phyloP scores from a whole-genome alignment of 2,797 vertebrate species.

The Sebastes dallii region DNA sequence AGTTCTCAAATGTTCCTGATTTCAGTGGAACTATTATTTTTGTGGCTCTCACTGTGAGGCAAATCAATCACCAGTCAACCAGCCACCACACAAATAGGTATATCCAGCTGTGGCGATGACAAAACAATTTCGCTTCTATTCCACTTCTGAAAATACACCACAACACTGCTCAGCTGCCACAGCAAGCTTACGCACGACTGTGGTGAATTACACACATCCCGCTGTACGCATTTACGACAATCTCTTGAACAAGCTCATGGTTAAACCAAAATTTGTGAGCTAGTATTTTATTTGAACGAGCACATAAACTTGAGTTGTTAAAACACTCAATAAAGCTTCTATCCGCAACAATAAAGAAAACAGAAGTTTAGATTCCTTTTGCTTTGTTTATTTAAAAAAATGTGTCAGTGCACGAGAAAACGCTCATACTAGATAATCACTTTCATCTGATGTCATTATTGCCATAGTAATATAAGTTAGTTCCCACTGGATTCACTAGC shows the following conservation, averaged over 20 bases:
- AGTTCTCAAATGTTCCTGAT: conserved; percentile 35
- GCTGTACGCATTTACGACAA: neutral
- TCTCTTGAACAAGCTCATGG: neutral
- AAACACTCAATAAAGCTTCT: neutral
- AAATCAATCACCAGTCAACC: conserved; percentile 38
- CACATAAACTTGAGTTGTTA: neutral
- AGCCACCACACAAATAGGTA: conserved; percentile 21
- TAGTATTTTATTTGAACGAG: neutral
- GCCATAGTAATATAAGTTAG: conserved; percentile 22
- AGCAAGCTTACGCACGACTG: neutral
- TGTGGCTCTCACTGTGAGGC: conserved; percentile 18
- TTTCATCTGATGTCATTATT: conserved; percentile 24
- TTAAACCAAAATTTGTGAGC: neutral
- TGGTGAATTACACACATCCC: conserved; percentile 10
- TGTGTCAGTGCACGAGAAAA: neutral
- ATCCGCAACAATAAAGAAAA: neutral
- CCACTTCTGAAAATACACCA: conserved; percentile 16
- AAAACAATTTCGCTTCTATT: conserved; percentile 47
- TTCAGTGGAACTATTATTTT: conserved; percentile 25
- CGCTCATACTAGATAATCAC: conserved; percentile 26
- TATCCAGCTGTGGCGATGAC: conserved; percentile 39
- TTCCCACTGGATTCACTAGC: conserved; percentile 25
- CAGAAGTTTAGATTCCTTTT: neutral
- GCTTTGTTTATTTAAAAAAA: neutral
- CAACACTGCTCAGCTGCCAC: conserved; percentile 18